Percentiles rank a stretch among this genome's conserved stretches.
Evolutionary conservation across 2,888 invertebrate genomes (phyloP).

Genomic region (Diploptera punctata): DNA sequence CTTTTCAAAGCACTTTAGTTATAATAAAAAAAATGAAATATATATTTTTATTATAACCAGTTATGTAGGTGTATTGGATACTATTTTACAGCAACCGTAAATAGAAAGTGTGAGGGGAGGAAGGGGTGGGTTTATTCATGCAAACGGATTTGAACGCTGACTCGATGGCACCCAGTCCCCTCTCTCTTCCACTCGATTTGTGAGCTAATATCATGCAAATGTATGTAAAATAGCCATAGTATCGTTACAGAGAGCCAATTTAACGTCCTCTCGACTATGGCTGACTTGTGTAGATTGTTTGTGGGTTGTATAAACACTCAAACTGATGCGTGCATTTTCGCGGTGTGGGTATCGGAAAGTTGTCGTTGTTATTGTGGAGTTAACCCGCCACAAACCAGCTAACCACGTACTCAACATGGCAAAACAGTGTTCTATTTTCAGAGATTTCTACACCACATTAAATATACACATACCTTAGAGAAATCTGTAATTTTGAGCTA

Average conservation of each 20-base stretch:
- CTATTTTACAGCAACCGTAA: too few relatives aligned
- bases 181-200: constrained; percentile 40
- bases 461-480: too few relatives aligned
- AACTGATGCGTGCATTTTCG: neutral
- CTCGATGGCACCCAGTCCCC: neutral
- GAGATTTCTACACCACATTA: too few relatives aligned
- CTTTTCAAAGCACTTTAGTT: too few relatives aligned
- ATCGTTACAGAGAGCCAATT: constrained; percentile 29
- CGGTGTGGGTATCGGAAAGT: neutral
- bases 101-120: neutral
- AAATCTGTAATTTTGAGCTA: too few relatives aligned
- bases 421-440: too few relatives aligned
- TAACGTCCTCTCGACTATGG: constrained; percentile 31
- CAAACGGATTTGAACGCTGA: neutral
- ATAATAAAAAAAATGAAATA: too few relatives aligned
- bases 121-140: neutral
- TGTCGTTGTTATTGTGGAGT: too few relatives aligned
- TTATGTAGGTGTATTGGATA: too few relatives aligned
- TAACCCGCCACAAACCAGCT: too few relatives aligned
- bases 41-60: too few relatives aligned
- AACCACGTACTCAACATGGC: too few relatives aligned
- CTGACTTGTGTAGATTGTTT: constrained; percentile 33
- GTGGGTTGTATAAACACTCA: constrained; percentile 35
- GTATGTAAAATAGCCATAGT: constrained; percentile 38
- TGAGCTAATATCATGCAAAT: constrained; percentile 44